Evolutionary conservation across 1,140 invertebrate species (phyloP).

Genomic region (Mercenaria mercenaria): DNA sequence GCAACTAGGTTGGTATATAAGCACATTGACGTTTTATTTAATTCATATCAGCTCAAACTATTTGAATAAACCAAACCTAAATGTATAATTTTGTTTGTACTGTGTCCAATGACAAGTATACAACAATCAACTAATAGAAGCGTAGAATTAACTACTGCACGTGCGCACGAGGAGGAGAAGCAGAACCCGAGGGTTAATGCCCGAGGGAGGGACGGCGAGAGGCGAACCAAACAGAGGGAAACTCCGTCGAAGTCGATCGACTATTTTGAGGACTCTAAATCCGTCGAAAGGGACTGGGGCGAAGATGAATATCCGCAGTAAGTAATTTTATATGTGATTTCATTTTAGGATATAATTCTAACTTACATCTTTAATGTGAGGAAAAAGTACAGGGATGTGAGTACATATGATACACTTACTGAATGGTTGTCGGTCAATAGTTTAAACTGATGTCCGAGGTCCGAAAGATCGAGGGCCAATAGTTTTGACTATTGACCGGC

Average conservation of each 20-base stretch:
- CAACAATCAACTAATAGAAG: slow-evolving; percentile 23
- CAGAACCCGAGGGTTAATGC: neutral
- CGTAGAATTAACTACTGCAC: slow-evolving; percentile 10
- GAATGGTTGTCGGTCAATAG: too few relatives aligned
- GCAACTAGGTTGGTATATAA: slow-evolving; percentile 11
- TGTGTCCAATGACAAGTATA: slow-evolving; percentile 46
- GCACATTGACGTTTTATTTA: neutral
- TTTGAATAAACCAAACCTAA: slow-evolving; percentile 30
- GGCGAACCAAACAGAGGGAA: neutral
- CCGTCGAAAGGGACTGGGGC: too few relatives aligned
- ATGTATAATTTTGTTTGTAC: slow-evolving; percentile 53
- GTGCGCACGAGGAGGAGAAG: slow-evolving; percentile 23
- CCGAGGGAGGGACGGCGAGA: slow-evolving; percentile 26
- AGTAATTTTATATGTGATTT: neutral
- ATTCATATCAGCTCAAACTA: slow-evolving; percentile 41
- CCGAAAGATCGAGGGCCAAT: too few relatives aligned
- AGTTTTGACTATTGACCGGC: too few relatives aligned
- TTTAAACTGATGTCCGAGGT: too few relatives aligned
- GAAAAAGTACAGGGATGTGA: too few relatives aligned
- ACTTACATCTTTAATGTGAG: too few relatives aligned
- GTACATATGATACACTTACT: too few relatives aligned
- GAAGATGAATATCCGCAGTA: neutral
- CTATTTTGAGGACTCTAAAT: neutral
- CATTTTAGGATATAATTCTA: too few relatives aligned
- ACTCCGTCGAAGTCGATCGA: neutral